Conservation (phyloP, 2,113 vertebrate genomes). For the Tiliqua scincoides region DNA sequence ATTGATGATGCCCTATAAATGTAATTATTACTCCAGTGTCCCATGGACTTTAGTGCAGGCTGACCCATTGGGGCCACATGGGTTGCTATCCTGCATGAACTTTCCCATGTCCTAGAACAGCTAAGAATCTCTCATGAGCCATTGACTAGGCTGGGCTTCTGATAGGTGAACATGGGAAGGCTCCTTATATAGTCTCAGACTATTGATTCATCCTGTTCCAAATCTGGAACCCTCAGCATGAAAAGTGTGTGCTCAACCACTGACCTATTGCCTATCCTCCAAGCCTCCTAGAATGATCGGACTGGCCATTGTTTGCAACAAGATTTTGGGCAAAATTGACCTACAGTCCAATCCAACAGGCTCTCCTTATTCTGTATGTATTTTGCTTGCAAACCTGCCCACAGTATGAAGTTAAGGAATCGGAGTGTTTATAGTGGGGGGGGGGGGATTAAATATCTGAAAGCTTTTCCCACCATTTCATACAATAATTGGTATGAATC, state of each 20-base stretch:
- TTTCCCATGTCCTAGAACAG: too few relatives aligned
- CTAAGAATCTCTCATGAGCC: too few relatives aligned
- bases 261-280: neutral
- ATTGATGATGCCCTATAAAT: too few relatives aligned
- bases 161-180: too few relatives aligned
- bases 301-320: neutral
- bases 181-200: too few relatives aligned
- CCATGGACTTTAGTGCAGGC: too few relatives aligned
- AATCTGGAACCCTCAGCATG: neutral
- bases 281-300: neutral
- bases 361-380: neutral
- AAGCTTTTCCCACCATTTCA: slow-evolving; percentile 45
- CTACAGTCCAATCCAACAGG: neutral
- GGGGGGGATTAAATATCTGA: slow-evolving; percentile 29
- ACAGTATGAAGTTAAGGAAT: neutral
- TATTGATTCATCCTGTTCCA: too few relatives aligned
- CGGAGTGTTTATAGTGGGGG: neutral
- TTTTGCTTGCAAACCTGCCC: neutral
- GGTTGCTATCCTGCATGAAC: too few relatives aligned
- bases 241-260: neutral
- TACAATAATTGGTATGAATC: slow-evolving; percentile 62
- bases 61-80: too few relatives aligned
- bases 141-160: too few relatives aligned
- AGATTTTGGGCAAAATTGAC: neutral
- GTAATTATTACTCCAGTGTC: too few relatives aligned